A percentile compares a stretch with the other conserved stretches of the same genome.
Conservation (phyloP, 2,113 vertebrate species). For the Cepphus grylle region DNA sequence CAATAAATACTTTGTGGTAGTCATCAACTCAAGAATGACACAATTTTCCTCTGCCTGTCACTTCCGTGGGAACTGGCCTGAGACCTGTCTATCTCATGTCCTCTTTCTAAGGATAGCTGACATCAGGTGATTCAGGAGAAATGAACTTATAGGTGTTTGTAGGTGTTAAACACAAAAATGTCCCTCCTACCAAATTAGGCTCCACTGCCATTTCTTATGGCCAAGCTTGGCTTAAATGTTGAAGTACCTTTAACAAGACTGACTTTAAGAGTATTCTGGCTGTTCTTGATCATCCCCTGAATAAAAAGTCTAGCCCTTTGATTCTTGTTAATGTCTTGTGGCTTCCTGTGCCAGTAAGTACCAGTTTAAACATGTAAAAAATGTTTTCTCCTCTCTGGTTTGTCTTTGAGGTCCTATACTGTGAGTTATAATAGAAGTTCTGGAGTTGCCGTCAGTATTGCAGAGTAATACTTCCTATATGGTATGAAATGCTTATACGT, state of each 20-base stretch:
- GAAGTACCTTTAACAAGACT: background rate
- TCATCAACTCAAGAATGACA: background rate
- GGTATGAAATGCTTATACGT: background rate
- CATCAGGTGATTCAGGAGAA: background rate
- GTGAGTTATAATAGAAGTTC: background rate
- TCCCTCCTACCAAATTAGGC: background rate
- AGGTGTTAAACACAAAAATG: background rate
- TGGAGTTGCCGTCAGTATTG: background rate
- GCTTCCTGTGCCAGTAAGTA: background rate
- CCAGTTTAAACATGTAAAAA: background rate
- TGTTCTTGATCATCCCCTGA: background rate
- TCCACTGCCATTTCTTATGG: background rate
- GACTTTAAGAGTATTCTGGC: background rate
- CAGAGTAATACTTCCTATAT: background rate
- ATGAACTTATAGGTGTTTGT: background rate
- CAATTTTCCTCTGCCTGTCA: background rate
- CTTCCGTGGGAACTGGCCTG: background rate
- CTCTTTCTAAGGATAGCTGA: background rate
- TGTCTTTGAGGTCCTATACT: background rate
- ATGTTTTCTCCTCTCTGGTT: background rate
- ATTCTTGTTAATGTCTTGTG: background rate
- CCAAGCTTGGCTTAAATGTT: background rate
- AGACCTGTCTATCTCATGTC: background rate
- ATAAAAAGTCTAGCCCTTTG: background rate
- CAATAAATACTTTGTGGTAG: background rate